Percentiles rank a stretch among this genome's conserved stretches.
Conservation (phyloP, 2,113 vertebrate species). For the Nanorana parkeri region DNA sequence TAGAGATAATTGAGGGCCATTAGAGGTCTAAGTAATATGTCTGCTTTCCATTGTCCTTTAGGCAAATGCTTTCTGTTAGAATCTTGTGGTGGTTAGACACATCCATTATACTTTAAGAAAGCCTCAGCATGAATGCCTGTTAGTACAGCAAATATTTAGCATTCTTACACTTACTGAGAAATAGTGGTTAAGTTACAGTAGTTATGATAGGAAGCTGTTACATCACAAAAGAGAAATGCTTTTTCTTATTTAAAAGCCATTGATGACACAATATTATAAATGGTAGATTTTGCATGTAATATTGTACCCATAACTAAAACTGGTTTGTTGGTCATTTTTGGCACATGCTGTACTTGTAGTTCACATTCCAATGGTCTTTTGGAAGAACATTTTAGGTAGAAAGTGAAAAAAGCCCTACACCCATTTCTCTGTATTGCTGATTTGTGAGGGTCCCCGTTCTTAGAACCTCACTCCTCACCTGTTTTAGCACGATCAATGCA, state of each 20-base stretch:
- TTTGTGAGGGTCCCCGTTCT: no score
- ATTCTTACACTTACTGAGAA: not conserved
- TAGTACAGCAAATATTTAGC: slow-evolving; percentile 1
- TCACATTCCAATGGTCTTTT: no score
- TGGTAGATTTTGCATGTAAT: no score
- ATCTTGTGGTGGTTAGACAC: not conserved
- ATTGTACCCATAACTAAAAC: no score
- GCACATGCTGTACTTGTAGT: no score
- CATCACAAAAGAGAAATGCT: not conserved
- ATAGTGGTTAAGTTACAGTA: slow-evolving; percentile 16
- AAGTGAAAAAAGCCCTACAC: no score
- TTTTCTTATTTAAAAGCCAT: not conserved
- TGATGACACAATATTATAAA: no score
- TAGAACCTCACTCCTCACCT: no score
- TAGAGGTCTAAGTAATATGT: slow-evolving; percentile 3
- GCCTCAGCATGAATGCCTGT: not conserved
- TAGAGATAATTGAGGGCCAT: not conserved
- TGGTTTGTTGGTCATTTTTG: no score
- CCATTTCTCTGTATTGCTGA: no score
- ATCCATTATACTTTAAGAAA: slow-evolving; percentile 6
- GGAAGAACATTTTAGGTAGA: no score
- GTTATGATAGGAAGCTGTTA: not conserved
- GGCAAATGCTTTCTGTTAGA: slow-evolving; percentile 5
- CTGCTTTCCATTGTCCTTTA: not conserved
- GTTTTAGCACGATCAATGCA: no score